phyloP scores from a whole-genome alignment of 2,888 invertebrate species.

The Microctonus aethiopoides region DNA sequence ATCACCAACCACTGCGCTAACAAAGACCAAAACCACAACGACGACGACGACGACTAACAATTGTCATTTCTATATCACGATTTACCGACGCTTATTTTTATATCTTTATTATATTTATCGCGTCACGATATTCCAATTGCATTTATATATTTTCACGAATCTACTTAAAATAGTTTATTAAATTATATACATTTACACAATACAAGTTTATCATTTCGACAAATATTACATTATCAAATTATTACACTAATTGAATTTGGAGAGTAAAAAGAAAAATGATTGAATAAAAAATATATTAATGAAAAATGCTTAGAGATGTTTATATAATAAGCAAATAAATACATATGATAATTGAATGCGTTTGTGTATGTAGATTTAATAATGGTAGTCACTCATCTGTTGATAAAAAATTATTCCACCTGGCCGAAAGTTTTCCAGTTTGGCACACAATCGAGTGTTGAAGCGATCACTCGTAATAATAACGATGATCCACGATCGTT shows the following conservation, averaged over 20 bases:
- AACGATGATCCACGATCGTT: conserved; percentile 27
- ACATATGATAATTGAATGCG: conserved; percentile 16
- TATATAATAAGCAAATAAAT: neutral
- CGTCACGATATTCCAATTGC: neutral
- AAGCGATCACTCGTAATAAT: conserved; percentile 60
- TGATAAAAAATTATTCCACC: conserved; percentile 57
- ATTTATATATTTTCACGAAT: neutral
- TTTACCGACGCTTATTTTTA: neutral
- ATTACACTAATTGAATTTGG: neutral
- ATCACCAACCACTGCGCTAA: neutral
- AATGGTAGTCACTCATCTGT: conserved; percentile 36
- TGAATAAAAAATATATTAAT: too few species aligned
- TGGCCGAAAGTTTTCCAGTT: conserved; percentile 63
- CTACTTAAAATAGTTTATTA: neutral
- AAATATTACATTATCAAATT: neutral
- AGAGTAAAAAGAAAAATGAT: neutral
- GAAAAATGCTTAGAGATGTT: too few species aligned
- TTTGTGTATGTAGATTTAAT: neutral
- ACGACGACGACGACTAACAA: neutral
- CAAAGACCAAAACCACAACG: neutral
- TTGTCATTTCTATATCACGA: neutral
- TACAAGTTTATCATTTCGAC: conserved; percentile 3
- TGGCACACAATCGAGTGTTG: conserved; percentile 61
- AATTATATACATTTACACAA: neutral
- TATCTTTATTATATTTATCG: neutral